Evolutionary conservation across 1,140 invertebrate species (phyloP).

Genomic region (Caerostris darwini): DNA sequence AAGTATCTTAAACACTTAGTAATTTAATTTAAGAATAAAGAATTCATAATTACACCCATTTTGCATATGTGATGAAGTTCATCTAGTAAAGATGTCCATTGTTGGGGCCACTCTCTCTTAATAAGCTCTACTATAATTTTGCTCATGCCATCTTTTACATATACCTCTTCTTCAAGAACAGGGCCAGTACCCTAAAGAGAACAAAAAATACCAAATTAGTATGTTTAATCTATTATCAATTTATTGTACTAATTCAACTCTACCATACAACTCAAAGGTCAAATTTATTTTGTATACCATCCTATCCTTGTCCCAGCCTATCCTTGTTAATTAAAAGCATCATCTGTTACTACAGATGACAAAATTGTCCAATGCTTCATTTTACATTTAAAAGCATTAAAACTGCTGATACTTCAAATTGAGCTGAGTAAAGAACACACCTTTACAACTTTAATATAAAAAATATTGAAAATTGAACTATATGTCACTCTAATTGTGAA

Average conservation of each 20-base stretch:
- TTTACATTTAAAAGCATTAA: no score
- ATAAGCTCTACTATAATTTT: constrained; percentile 96
- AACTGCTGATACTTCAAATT: no score
- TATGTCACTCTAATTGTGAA: no score
- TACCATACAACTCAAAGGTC: background rate
- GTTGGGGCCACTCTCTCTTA: constrained; percentile 97
- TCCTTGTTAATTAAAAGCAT: no score
- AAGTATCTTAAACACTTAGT: background rate
- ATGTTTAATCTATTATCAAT: background rate
- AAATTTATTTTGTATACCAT: background rate
- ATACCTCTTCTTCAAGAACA: constrained; percentile 84
- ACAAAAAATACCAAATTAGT: background rate
- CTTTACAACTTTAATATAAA: no score
- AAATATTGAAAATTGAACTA: no score
- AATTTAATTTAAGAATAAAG: background rate
- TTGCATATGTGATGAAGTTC: constrained; percentile 87
- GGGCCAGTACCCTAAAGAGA: constrained; percentile 80
- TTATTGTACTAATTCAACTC: background rate
- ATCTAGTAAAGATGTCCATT: constrained; percentile 92
- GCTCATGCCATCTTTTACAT: constrained; percentile 93
- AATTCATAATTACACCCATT: constrained; percentile 63
- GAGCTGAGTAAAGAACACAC: no score
- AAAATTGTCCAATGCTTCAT: no score
- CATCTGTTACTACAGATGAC: no score
- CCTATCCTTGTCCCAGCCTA: no score